Evolutionary conservation across 2,113 vertebrate genomes (phyloP).

Genomic region (Pachypanchax playfairii): DNA sequence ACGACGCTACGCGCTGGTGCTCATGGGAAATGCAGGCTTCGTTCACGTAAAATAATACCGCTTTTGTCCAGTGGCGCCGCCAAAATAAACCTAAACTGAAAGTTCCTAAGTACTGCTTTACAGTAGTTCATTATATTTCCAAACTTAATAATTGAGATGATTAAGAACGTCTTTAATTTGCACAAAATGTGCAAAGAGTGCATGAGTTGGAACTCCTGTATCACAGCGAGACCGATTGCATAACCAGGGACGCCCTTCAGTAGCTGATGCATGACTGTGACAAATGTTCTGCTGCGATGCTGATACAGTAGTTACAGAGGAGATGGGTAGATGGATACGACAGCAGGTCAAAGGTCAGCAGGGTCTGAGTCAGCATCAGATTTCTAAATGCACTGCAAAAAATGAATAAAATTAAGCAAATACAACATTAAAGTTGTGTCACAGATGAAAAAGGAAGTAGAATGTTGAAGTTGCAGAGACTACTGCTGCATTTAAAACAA

Average conservation of each 20-base stretch:
- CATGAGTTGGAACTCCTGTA: conserved; percentile 4
- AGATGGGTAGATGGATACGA: conserved; percentile 29
- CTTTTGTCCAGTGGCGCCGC: too few species aligned
- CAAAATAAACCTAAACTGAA: too few species aligned
- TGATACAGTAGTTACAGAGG: conserved; percentile 50
- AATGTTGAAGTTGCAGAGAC: background rate
- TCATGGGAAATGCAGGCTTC: too few species aligned
- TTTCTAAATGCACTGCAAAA: background rate
- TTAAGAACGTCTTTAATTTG: conserved; percentile 10
- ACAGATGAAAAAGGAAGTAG: background rate
- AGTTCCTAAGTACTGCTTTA: too few species aligned
- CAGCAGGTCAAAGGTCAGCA: conserved; percentile 40
- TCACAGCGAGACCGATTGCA: conserved; percentile 41
- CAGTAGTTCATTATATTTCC: too few species aligned
- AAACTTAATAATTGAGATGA: background rate
- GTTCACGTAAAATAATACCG: too few species aligned
- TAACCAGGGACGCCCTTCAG: conserved; percentile 56
- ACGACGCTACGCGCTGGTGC: too few species aligned
- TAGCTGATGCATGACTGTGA: conserved; percentile 44
- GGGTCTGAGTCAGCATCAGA: conserved; percentile 4
- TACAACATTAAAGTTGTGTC: conserved; percentile 9
- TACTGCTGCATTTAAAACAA: too few species aligned
- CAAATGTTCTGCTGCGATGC: conserved; percentile 55
- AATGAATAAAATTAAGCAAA: background rate
- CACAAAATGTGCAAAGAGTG: conserved; percentile 8